Conservation (phyloP, 2,797 vertebrate genomes). For the Pseudotriccus pelzelni region DNA sequence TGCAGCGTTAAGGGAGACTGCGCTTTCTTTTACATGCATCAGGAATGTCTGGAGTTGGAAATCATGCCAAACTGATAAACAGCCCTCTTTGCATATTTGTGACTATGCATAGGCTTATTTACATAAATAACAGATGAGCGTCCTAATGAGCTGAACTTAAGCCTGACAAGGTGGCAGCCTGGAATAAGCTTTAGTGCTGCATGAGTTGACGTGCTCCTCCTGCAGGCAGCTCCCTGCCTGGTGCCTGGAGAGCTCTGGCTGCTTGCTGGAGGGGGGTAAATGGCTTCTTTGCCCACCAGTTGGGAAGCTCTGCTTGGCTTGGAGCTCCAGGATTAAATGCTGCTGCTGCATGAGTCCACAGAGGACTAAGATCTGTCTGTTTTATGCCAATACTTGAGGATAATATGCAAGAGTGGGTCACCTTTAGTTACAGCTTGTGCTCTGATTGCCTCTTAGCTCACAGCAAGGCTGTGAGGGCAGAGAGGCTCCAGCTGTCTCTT, state of each 20-base stretch:
- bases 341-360: background rate
- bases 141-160: conserved; percentile 29
- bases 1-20: background rate
- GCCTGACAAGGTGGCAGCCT: background rate
- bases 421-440: background rate
- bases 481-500: conserved; percentile 28
- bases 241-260: background rate
- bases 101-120: background rate
- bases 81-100: conserved; percentile 4
- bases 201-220: background rate
- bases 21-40: background rate
- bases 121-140: background rate
- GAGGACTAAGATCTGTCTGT: background rate
- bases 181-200: background rate
- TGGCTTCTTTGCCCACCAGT: background rate
- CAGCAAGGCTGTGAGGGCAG: background rate
- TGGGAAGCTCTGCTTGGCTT: background rate
- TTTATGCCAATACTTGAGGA: background rate
- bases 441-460: background rate
- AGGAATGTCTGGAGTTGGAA: background rate
- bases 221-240: background rate
- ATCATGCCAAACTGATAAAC: conserved; percentile 21
- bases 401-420: background rate
- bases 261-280: background rate
- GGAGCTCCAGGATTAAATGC: background rate